phyloP scores from a whole-genome alignment of 2,888 invertebrate species.

The Drosophila kokeensis region DNA sequence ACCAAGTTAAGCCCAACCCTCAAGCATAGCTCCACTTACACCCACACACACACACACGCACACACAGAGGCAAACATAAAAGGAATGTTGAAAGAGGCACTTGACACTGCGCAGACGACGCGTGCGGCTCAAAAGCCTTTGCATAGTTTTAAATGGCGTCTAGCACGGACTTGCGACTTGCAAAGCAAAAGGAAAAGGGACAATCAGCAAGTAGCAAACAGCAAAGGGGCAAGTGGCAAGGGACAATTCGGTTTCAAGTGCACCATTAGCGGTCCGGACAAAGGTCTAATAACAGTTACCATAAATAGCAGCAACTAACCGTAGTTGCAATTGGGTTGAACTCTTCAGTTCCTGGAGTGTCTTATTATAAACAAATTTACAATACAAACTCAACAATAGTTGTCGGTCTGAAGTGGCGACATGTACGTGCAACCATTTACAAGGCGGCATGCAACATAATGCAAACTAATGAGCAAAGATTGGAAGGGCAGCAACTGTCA shows the following conservation, averaged over 20 bases:
- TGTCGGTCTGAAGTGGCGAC: neutral
- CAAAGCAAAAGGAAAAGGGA: neutral
- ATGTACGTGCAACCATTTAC: neutral
- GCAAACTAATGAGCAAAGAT: neutral
- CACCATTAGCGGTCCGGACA: constrained; percentile 38
- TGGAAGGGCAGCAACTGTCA: neutral
- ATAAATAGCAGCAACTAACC: constrained; percentile 43
- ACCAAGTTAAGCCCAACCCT: neutral
- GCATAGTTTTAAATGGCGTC: constrained; percentile 50
- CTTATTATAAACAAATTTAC: neutral
- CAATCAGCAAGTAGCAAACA: neutral
- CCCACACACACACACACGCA: neutral
- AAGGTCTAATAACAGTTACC: constrained; percentile 46
- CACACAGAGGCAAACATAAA: constrained; percentile 33
- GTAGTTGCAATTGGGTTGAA: constrained; percentile 6
- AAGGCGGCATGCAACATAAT: neutral
- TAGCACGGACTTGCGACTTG: constrained; percentile 21
- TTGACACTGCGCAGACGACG: constrained; percentile 58
- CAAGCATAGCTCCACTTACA: neutral
- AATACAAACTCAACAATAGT: neutral
- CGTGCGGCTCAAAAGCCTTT: constrained; percentile 35
- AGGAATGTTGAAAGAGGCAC: constrained; percentile 54
- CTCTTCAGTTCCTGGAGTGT: neutral
- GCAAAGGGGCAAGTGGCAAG: neutral
- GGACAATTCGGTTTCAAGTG: constrained; percentile 17